Evolutionary conservation across 1,140 invertebrate species (phyloP).

Genomic region (Drosophila sucinea): DNA sequence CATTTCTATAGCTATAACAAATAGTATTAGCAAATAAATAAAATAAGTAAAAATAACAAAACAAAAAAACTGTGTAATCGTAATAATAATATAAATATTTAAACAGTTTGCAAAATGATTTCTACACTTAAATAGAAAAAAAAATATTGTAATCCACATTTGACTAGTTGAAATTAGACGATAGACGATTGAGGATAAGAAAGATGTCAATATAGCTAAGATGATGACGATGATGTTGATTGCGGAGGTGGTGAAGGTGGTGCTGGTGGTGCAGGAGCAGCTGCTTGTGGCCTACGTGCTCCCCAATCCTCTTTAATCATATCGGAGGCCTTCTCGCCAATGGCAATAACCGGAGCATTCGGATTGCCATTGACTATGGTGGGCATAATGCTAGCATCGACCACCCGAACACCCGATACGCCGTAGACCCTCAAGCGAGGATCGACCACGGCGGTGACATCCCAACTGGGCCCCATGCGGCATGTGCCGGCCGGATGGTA

Average conservation of each 20-base stretch:
- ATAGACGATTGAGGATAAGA: slow-evolving; percentile 22
- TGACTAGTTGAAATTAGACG: slow-evolving; percentile 68
- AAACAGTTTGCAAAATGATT: slow-evolving; percentile 41
- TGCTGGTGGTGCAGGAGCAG: not conserved
- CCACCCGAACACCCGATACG: slow-evolving; percentile 88
- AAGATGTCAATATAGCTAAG: not conserved
- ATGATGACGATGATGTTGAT: not conserved
- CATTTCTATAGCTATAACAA: slow-evolving; percentile 13
- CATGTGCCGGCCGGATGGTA: slow-evolving; percentile 93
- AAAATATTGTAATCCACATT: slow-evolving; percentile 58
- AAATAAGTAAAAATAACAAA: not conserved
- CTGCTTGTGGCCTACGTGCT: slow-evolving; percentile 43
- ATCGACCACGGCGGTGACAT: slow-evolving; percentile 92
- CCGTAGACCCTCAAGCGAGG: slow-evolving; percentile 89
- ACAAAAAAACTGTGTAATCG: slow-evolving; percentile 17
- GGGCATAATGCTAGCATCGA: slow-evolving; percentile 92
- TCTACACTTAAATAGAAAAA: slow-evolving; percentile 19
- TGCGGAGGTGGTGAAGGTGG: slow-evolving; percentile 9
- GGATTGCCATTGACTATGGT: slow-evolving; percentile 92
- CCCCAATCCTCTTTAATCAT: slow-evolving; percentile 90
- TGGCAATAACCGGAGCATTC: slow-evolving; percentile 88
- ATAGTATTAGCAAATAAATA: slow-evolving; percentile 7
- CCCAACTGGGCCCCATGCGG: slow-evolving; percentile 92
- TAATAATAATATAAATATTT: slow-evolving; percentile 63
- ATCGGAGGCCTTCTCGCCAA: slow-evolving; percentile 91